Conservation (phyloP, 2,888 invertebrate species). For the Mamestra brassicae region DNA sequence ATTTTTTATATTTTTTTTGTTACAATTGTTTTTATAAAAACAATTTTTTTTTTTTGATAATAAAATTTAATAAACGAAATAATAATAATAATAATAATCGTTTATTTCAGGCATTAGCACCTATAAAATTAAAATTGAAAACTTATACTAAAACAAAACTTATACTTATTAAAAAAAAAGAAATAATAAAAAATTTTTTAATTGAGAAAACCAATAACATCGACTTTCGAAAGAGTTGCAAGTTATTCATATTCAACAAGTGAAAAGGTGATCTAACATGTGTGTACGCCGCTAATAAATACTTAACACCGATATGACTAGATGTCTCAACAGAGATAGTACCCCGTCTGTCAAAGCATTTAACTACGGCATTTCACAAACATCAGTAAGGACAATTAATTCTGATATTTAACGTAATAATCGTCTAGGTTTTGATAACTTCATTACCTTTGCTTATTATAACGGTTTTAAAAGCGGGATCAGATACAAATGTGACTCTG, state of each 20-base stretch:
- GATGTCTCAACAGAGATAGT: background rate
- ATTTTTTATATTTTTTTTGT: too few relatives aligned
- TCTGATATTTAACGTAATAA: conserved; percentile 9
- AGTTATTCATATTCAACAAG: conserved; percentile 19
- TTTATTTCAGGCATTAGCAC: too few relatives aligned
- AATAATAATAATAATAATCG: too few relatives aligned
- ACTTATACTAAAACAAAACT: too few relatives aligned
- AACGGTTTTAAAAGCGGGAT: conserved; percentile 6
- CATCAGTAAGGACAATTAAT: conserved; percentile 6
- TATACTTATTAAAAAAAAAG: too few relatives aligned
- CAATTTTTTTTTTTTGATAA: too few relatives aligned
- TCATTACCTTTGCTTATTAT: conserved; percentile 21
- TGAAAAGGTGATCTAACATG: background rate
- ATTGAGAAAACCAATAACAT: conserved; percentile 23
- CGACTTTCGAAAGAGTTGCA: conserved; percentile 21
- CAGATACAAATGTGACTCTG: background rate
- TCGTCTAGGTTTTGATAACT: conserved; percentile 20
- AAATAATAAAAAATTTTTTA: too few relatives aligned
- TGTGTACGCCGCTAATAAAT: background rate
- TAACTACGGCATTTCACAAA: background rate
- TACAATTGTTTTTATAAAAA: too few relatives aligned
- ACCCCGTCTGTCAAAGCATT: background rate
- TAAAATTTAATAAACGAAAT: too few relatives aligned
- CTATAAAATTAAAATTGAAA: too few relatives aligned
- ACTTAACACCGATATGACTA: background rate